A percentile compares a stretch with the other conserved stretches of the same genome.
Conservation (phyloP, 2,797 vertebrate genomes). For the Platyrinchus mystaceus region DNA sequence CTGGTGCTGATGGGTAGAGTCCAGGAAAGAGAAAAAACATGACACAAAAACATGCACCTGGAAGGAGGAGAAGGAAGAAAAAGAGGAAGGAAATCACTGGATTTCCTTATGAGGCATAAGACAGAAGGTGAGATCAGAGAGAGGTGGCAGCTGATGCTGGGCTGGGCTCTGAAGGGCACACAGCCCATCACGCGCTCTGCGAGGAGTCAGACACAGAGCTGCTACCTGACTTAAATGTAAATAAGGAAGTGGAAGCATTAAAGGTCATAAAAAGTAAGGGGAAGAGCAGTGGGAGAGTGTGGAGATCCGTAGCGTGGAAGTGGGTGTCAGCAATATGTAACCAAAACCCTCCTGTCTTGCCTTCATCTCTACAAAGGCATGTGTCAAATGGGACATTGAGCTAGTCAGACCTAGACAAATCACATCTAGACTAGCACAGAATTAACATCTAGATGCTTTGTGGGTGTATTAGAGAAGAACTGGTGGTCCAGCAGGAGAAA, state of each 20-base stretch:
- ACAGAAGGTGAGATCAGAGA: neutral
- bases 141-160: neutral
- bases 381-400: fast-evolving
- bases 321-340: neutral
- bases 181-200: fast-evolving
- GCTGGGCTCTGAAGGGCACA: neutral
- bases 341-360: neutral
- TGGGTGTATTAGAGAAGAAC: neutral
- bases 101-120: neutral
- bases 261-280: neutral
- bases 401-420: neutral
- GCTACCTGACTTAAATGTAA: neutral
- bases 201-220: neutral
- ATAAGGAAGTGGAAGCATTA: neutral
- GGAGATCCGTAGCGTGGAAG: neutral
- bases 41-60: neutral
- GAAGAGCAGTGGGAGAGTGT: neutral
- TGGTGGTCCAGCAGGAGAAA: neutral
- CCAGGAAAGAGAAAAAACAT: neutral
- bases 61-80: neutral
- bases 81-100: neutral
- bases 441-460: neutral
- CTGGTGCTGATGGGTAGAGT: neutral
- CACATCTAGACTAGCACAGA: neutral
- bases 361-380: neutral